These are phyloP conservation scores for Zygaena filipendulae DNA, from an alignment of 2,888 invertebrate genomes.

Conservation along the genomic window DNA sequence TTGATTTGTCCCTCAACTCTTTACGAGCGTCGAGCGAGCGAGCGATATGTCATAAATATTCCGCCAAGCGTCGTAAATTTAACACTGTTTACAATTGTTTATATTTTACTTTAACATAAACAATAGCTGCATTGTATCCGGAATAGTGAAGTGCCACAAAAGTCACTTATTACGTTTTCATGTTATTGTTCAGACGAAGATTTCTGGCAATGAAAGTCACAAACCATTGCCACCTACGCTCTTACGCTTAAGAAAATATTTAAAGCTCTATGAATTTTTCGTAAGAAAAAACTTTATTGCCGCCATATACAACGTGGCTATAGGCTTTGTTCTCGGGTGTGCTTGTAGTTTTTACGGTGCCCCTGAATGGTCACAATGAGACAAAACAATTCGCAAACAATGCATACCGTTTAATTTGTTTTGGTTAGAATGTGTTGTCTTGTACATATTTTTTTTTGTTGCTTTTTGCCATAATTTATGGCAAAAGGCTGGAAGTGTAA, in stretches of 20 bases:
- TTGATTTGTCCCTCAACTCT: conserved; percentile 27
- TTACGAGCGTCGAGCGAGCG: conserved; percentile 18
- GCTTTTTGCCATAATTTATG: too few relatives aligned
- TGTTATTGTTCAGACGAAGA: too few relatives aligned
- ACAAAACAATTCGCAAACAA: conserved; percentile 27
- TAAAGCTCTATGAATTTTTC: too few relatives aligned
- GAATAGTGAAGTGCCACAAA: conserved; percentile 18
- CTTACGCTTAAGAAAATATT: too few relatives aligned
- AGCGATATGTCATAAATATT: conserved; percentile 22
- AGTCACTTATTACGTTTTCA: too few relatives aligned
- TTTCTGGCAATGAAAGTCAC: too few relatives aligned
- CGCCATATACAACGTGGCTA: conserved; percentile 34
- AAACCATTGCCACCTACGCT: too few relatives aligned
- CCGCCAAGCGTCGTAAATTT: conserved; percentile 27
- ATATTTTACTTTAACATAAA: conserved; percentile 29
- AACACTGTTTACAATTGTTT: conserved; percentile 57
- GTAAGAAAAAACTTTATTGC: conserved; percentile 49
- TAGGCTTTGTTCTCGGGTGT: too few relatives aligned
- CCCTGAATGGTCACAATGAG: conserved; percentile 46
- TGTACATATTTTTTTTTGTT: too few relatives aligned
- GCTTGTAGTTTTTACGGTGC: conserved; percentile 40
- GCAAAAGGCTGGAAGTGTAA: too few relatives aligned
- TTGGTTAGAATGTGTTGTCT: conserved; percentile 60
- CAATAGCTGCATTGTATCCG: too few relatives aligned
- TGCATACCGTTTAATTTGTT: conserved; percentile 51